Base-by-base conservation (phyloP, 1,140 invertebrate genomes). In the Temnothorax nylanderi region DNA sequence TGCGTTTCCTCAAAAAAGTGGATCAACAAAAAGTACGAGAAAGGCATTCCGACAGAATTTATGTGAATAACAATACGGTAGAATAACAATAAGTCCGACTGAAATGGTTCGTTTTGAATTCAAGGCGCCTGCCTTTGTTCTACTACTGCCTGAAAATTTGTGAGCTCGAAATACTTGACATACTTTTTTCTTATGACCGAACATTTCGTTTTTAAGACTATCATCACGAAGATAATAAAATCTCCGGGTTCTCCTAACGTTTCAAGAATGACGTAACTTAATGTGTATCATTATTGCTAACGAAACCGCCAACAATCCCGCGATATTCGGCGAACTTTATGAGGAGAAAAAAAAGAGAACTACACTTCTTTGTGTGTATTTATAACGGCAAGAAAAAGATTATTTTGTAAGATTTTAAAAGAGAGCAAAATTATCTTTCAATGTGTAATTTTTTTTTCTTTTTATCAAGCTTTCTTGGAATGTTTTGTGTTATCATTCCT, bases 221-320 rank as follows among this genome's bases (percentile, higher is more conserved):
- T 58, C 71, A 37, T 56, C 51, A 58, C 26, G 21, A 21, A 32
- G 21, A 56, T 16, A 41, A 56, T 58, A 75, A 75, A 75, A 75
- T 41, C n/a, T 26, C 8, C 34, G n/a, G 34, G 2, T 56, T 41
- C 0, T 5, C 26, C 26, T 41, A n/a, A 54, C 21, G n/a, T 41
- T 26, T 34, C 34, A 56, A 58, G 8, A 69, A 41, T 41, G 47
- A 10, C 8, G 60, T 37, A 49, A 37, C 56, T 71, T 47, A 44
- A 74, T 11, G 18, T 13, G 11, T 51, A 3, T 56, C 34, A 44
- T 56, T 32, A 44, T 71, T 37, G 7, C 26, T 82, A 47, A 72
- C n/a, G 16, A 74, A 60, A 60, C 7, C 13, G 7, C 8, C 32
- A 84, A 60, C 44, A 26, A 47, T 84, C 3, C 7, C 11, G 34